Evolutionary conservation across 2,113 vertebrate species (phyloP), one percentile per base, ranked within the genome.

Genomic region (Cyprinodon tularosa): DNA sequence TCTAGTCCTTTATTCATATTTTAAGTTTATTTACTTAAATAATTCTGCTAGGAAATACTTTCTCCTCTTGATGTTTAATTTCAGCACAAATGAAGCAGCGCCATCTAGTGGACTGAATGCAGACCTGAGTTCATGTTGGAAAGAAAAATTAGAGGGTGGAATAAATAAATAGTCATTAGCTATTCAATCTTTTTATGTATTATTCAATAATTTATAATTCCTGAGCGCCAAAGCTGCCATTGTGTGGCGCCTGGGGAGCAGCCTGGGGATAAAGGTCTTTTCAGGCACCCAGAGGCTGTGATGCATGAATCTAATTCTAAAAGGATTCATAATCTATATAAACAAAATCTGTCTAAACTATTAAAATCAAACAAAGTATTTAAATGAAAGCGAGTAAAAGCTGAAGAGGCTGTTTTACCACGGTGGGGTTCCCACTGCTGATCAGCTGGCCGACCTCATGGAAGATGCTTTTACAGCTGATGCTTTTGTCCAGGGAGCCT

Each of bases 401-500:
- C 13, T 15, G 20, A 17, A 7, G 11, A 29, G 11, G n/a, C 97
- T 98, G 45, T 90, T 96, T 99, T 93, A 99, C 98, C 95, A 99
- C 96, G 67, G 95, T 96, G 70, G 97, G 96, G 90, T 97, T 99
- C 48, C 98, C 97, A 37, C 97, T 99, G 94, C 96, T 97, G 94
- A 99, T 98, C 86, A 99, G 93, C 83, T 99, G 98, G 86, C 96
- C 96, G 79, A 99, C 98, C 94, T 99, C 98, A 72, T 96, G 96
- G 81, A 99, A 98, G 93, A 99, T 96, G 93, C 97, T 95, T 91
- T 99, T 99, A 89, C 98, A 99, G 95, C 95, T 97, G 64, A 98
- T 96, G 44, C 97, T 97, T 92, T 98, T 98, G 93, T 99, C 98
- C 74, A 99, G 91, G 45, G 97, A 98, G 86, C 97, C 97, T 77